Percentiles rank a stretch among this genome's conserved stretches.
phyloP scores from a whole-genome alignment of 1,140 invertebrate species.

The Asbolus verrucosus region DNA sequence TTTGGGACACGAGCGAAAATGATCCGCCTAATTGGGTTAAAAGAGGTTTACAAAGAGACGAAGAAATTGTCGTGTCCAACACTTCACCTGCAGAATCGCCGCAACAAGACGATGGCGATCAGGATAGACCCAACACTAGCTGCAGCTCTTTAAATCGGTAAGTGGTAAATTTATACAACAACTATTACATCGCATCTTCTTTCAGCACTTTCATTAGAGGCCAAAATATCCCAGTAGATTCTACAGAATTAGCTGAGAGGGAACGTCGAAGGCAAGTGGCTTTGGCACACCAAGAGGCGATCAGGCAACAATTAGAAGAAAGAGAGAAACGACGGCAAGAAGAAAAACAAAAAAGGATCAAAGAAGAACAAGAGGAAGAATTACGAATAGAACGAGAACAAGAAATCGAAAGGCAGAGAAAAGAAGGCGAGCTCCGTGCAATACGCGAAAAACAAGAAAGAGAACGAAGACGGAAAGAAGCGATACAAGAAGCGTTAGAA shows the following conservation, averaged over 20 bases:
- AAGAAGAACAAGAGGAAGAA: constrained; percentile 77
- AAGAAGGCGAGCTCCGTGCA: constrained; percentile 71
- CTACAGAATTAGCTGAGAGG: constrained; percentile 74
- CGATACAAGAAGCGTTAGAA: constrained; percentile 72
- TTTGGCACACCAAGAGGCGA: constrained; percentile 77
- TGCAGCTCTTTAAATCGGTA: constrained; percentile 59
- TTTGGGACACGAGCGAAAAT: constrained; percentile 74
- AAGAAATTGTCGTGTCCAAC: constrained; percentile 61
- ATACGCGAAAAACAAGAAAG: constrained; percentile 72
- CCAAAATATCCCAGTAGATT: constrained; percentile 79
- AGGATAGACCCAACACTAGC: constrained; percentile 58
- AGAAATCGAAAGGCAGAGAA: constrained; percentile 72
- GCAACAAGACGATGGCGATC: constrained; percentile 59
- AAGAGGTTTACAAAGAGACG: constrained; percentile 68
- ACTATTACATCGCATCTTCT: constrained; percentile 5
- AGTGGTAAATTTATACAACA: constrained; percentile 4
- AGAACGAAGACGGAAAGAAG: constrained; percentile 71
- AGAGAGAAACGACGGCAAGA: constrained; percentile 73
- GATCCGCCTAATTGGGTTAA: constrained; percentile 74
- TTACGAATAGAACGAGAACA: constrained; percentile 74
- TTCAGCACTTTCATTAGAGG: constrained; percentile 70
- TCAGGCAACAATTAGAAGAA: constrained; percentile 79
- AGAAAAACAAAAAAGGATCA: constrained; percentile 71
- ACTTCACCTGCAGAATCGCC: constrained; percentile 62
- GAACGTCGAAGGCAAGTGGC: constrained; percentile 78